Evolutionary conservation across 2,888 invertebrate genomes (phyloP).

Genomic region (Catocala sponsa): DNA sequence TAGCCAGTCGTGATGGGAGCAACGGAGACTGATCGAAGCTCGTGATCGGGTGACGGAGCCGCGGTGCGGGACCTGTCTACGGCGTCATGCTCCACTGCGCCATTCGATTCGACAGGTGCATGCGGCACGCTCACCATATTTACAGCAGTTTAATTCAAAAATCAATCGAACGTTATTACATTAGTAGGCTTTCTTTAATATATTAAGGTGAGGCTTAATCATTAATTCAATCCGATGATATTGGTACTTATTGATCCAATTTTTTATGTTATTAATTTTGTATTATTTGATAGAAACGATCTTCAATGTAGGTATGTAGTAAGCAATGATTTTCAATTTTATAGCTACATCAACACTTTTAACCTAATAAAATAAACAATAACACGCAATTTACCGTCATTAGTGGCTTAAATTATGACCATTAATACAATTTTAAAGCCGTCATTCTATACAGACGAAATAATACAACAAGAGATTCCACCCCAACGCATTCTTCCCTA

Average conservation of each 20-base stretch:
- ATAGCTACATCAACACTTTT: slow-evolving; percentile 15
- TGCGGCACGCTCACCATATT: slow-evolving; percentile 44
- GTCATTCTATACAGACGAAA: slow-evolving; percentile 22
- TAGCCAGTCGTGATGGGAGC: slow-evolving; percentile 67
- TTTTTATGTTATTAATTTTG: too few relatives aligned
- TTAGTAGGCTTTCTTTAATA: neutral
- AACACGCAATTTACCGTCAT: slow-evolving; percentile 31
- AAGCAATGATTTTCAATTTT: too few relatives aligned
- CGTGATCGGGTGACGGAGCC: slow-evolving; percentile 55
- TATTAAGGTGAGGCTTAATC: neutral
- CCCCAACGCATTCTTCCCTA: slow-evolving; percentile 50
- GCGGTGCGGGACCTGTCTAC: slow-evolving; percentile 61
- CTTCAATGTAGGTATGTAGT: too few relatives aligned
- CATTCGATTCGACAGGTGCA: slow-evolving; percentile 80
- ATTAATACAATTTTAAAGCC: slow-evolving; percentile 39
- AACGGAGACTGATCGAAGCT: slow-evolving; percentile 50
- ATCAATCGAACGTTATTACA: slow-evolving; percentile 10
- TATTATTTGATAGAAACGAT: too few relatives aligned
- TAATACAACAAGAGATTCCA: slow-evolving; percentile 31
- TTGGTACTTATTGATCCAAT: too few relatives aligned
- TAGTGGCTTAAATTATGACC: slow-evolving; percentile 28
- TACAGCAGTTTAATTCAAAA: slow-evolving; percentile 29
- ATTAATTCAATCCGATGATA: too few relatives aligned
- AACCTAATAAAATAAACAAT: slow-evolving; percentile 26
- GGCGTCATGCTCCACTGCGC: slow-evolving; percentile 71